Evolutionary conservation across 2,113 vertebrate species (phyloP), one percentile per base, ranked within the genome.

Genomic region (Cebus imitator): DNA sequence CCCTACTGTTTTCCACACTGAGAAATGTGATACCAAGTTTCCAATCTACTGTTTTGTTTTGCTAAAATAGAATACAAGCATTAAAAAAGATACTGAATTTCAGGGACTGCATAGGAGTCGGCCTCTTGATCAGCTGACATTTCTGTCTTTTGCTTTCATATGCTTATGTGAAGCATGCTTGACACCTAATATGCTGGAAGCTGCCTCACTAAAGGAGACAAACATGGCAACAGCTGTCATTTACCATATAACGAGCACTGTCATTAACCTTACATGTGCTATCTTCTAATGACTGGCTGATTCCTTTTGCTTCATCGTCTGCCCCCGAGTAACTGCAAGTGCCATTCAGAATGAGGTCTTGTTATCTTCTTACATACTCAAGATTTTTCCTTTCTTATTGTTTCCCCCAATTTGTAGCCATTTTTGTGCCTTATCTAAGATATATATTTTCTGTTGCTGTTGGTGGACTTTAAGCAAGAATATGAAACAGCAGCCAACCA

Each of bases 311-410:
- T 94, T 79, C 92, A 7, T 64, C 87, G 94, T 57, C 40, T 52
- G 16, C 17, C 11, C 6, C 6, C 10, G 75, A 50, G 5, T 45
- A 93, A 87, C 13, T 50, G 25, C 45, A 6, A 43, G 17, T 75
- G 8, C 23, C 45, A 91, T 94, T 97, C 81, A 83, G 16, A 85
- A 95, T 93, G 40, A 96, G 81, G 37, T 10, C 76, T 61, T 72
- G 55, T 85, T n/a, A 72, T 79, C 23, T 6, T 82, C 30, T 81
- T 86, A 91, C 11, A 70, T 90, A 43, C 20, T 94, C 2, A 40
- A 87, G 32, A 87, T 25, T 87, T 92, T 81, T 83, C n/a, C 57
- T 87, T 20, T 40, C n/a, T 91, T 93, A 9, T 18, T 55, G 0
- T 93, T 82, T 95, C 20, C 25, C 37, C 91, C 40, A 55, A 25